These are phyloP conservation scores for Todiramphus chloris DNA, from an alignment of 2,113 vertebrate species.

Conservation along the genomic window DNA sequence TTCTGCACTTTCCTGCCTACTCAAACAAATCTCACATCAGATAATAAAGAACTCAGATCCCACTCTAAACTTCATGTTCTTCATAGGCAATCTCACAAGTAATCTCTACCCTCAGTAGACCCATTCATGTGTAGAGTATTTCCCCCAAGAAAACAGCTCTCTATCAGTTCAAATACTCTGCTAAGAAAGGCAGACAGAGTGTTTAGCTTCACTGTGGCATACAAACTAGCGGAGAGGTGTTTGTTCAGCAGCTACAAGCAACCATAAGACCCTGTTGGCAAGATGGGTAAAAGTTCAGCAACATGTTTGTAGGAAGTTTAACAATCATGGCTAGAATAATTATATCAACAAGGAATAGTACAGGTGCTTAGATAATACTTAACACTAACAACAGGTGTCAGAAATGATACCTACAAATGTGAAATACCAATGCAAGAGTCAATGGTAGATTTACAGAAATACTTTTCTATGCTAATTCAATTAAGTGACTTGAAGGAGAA, in stretches of 20 bases:
- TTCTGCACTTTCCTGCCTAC: neutral
- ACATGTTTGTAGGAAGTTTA: neutral
- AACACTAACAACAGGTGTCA: neutral
- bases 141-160: neutral
- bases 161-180: neutral
- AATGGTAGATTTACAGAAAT: neutral
- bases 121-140: neutral
- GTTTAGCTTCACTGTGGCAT: neutral
- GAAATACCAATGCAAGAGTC: neutral
- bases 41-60: neutral
- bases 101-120: neutral
- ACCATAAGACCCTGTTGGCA: neutral
- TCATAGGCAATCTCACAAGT: fast-evolving
- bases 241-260: neutral
- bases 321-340: neutral
- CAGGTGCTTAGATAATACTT: neutral
- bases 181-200: neutral
- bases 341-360: neutral
- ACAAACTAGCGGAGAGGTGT: neutral
- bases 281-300: neutral
- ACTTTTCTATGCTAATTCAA: neutral
- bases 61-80: neutral
- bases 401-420: neutral
- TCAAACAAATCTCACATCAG: neutral
- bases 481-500: neutral